Evolutionary conservation across 2,113 vertebrate genomes (phyloP).

Genomic region (Serranochromis macrocephalus): DNA sequence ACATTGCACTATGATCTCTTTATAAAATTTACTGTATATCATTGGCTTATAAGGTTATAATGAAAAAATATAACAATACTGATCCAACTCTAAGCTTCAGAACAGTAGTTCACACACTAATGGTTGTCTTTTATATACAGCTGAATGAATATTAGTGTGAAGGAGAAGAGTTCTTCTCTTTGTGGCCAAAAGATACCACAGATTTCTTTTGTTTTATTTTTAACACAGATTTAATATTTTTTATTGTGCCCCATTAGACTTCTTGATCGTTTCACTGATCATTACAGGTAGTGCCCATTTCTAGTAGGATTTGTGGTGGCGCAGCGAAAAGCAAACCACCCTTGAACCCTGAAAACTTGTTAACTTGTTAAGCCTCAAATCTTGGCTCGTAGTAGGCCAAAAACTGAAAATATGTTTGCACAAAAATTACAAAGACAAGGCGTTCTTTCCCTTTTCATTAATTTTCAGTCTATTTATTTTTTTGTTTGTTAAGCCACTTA

Average conservation of each 20-base stretch:
- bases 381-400: not conserved
- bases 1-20: not conserved
- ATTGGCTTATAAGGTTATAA: not conserved
- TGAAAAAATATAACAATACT: not conserved
- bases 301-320: not conserved
- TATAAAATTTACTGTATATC: not conserved
- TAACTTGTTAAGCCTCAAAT: not conserved
- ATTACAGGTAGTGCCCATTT: not conserved
- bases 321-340: fast-evolving
- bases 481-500: not conserved
- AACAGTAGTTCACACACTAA: not conserved
- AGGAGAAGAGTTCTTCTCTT: not conserved
- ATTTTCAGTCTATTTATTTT: not conserved
- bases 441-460: not conserved
- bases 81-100: not conserved
- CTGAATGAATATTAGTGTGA: not conserved
- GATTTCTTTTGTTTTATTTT: not conserved
- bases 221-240: not conserved
- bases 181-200: not conserved
- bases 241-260: not conserved
- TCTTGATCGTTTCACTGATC: not conserved
- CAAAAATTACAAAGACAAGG: not conserved
- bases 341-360: not conserved
- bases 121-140: not conserved
- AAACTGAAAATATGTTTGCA: not conserved